These are phyloP conservation scores for Hippocampus mohnikei DNA, from an alignment of 2,113 vertebrate genomes.

Conservation along the genomic window DNA sequence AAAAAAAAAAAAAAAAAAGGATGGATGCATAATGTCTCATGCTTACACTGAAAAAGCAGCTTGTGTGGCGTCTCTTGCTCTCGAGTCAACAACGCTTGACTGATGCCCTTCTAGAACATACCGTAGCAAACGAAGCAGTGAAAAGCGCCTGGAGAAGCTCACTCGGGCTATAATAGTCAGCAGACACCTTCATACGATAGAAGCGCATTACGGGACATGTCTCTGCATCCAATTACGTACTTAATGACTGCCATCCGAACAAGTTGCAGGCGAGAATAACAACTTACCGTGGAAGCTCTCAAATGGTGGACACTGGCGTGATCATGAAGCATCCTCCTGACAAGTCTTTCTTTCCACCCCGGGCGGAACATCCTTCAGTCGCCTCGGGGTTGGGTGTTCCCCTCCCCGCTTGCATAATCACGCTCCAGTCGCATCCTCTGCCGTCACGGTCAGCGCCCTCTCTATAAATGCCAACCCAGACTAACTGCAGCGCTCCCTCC, in stretches of 20 bases:
- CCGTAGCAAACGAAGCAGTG: slow-evolving; percentile 18
- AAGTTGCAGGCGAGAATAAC: neutral
- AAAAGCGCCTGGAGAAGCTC: slow-evolving; percentile 24
- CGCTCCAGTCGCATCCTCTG: slow-evolving; percentile 43
- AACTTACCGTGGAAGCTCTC: neutral
- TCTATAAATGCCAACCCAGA: slow-evolving; percentile 26
- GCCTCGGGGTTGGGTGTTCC: slow-evolving; percentile 32
- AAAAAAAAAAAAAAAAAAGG: neutral
- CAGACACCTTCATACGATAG: slow-evolving; percentile 33
- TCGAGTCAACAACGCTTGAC: slow-evolving; percentile 13
- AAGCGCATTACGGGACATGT: slow-evolving; percentile 23
- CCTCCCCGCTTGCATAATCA: slow-evolving; percentile 63
- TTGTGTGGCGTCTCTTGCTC: slow-evolving; percentile 17
- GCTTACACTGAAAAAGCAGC: neutral
- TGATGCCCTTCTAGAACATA: slow-evolving; percentile 1
- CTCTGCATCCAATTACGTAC: neutral
- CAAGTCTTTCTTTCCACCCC: neutral
- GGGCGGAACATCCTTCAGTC: neutral
- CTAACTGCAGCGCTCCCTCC: slow-evolving; percentile 53
- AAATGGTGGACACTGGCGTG: neutral
- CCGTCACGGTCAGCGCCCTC: slow-evolving; percentile 13
- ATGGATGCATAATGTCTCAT: slow-evolving; percentile 4
- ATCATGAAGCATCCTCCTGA: neutral
- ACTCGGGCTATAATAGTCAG: slow-evolving; percentile 47
- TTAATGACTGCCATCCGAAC: slow-evolving; percentile 2